Evolutionary conservation across 2,797 vertebrate species (phyloP), one percentile per base, ranked within the genome.

Genomic region (Coracias cyanogaster): DNA sequence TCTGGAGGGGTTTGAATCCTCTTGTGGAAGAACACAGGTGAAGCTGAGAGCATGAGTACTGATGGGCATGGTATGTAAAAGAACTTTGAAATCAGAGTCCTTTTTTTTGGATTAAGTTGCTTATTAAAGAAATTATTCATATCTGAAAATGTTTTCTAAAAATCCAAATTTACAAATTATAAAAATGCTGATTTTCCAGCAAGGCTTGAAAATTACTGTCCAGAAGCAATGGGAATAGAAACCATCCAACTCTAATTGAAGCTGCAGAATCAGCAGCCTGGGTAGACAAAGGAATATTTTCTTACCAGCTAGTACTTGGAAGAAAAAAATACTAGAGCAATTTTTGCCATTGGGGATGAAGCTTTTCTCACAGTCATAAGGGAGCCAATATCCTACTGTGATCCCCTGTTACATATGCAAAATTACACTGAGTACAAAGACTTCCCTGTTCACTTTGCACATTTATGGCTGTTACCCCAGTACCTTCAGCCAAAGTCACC

Each of bases 201-300:
- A 67, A 74, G 24, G 18, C 31, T 84, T 79, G 37, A 86, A 79
- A 78, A 83, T 51, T 69, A 12, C 21, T 51, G 25, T 48, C 28
- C 78, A 46, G 71, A 84, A 94, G 58, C 35, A 82, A 15, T 49
- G 62, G 35, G 39, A 88, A 51, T 28, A 88, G 87, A 93, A 91
- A 70, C 29, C 26, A 66, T 9, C 33, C 58, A 78, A 54, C 69
- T 82, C 67, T 48, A 73, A 57, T 33, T 39, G 77, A 45, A 90
- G 41, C 60, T 85, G 22, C 31, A 49, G 24, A 51, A 61, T 37
- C 35, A 71, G 19, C 12, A 89, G 37, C 64, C 69, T 82, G 85
- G 5, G 5, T 79, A 55, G 43, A 26, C 1, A 1, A 89, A 78
- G 35, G 46, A 62, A 88, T 14, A 62, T 69, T 69, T 86, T 81